Evolutionary conservation across 2,888 invertebrate genomes (phyloP), one percentile per base, ranked within the genome.

Genomic region (Seira musarum): DNA sequence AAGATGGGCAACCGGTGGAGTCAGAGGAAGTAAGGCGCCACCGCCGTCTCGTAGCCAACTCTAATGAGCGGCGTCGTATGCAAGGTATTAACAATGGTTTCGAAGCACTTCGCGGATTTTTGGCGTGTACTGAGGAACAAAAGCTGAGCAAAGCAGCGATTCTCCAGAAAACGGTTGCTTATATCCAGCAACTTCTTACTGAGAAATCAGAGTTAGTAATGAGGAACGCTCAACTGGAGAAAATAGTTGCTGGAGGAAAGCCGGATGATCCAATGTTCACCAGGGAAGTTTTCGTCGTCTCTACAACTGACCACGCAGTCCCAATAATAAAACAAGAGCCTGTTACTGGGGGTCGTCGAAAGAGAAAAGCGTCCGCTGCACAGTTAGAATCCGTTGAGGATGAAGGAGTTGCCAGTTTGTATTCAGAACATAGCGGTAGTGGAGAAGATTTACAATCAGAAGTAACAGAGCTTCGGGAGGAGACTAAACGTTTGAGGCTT

Each of bases 391-490:
- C 35, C 25, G 61, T 60, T 21, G 74, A 74, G 17, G 74, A 74
- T 67, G 74, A 74, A 25, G 74, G 74, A 35, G 74, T 74, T 25
- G 74, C 74, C 46, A 74, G 74, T 24, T 74, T 74, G 67, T 74
- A 74, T 67, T 74, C 74, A 67, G 74, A 74, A 24, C 74, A 74
- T 25, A 74, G 74, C 17, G 74, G 74, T 6, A 74, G 74, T 25
- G 74, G 74, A n/a, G 74, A 74, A 22, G 74, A 74, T 40, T 74
- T 74, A 46, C 74, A 74, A 67, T 74, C 74, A 67, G 74, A 74
- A 61, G 74, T 74, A 67, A 25, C 74, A 67, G 74, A 74, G 74
- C 74, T 74, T 74, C 74, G 74, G 0, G 74, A 74, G 17, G 74
- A 74, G 61, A 74, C 74, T 6, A 74, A 74, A 35, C 74, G 74